Evolutionary conservation across 2,888 invertebrate genomes (phyloP).

Genomic region (Caenorhabditis macrosperma): DNA sequence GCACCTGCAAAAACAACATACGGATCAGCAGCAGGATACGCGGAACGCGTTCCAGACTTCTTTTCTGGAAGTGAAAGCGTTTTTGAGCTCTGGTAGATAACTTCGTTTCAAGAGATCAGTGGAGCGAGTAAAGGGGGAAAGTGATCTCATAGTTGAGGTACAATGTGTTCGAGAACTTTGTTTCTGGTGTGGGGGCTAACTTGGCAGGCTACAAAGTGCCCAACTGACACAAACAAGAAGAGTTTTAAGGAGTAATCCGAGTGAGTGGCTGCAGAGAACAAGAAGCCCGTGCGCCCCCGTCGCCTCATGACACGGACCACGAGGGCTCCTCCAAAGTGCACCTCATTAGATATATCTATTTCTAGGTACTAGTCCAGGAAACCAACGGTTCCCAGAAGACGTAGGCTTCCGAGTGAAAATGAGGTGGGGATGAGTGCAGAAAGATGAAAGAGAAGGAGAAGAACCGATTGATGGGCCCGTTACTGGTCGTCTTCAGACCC

Average conservation of each 20-base stretch:
- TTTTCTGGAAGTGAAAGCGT: background rate
- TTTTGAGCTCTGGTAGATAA: no score
- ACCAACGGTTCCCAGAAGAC: no score
- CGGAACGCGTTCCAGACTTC: no score
- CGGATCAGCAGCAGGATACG: no score
- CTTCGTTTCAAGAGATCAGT: no score
- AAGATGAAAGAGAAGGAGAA: background rate
- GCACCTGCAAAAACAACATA: no score
- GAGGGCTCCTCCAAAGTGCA: background rate
- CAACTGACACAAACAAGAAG: background rate
- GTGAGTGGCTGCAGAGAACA: background rate
- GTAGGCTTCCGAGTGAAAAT: background rate
- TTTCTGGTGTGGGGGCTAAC: no score
- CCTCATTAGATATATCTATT: conserved; percentile 1
- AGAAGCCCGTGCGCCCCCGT: background rate
- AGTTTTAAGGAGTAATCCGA: background rate
- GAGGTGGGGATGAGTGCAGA: background rate
- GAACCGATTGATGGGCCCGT: background rate
- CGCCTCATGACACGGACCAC: conserved; percentile 3
- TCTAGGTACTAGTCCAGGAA: background rate
- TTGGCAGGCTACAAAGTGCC: no score
- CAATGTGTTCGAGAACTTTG: no score
- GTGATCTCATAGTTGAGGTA: no score
- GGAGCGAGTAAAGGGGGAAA: no score
- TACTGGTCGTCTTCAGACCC: background rate